These are phyloP conservation scores for Nipponia nippon DNA, from an alignment of 2,113 vertebrate species.

Conservation along the genomic window DNA sequence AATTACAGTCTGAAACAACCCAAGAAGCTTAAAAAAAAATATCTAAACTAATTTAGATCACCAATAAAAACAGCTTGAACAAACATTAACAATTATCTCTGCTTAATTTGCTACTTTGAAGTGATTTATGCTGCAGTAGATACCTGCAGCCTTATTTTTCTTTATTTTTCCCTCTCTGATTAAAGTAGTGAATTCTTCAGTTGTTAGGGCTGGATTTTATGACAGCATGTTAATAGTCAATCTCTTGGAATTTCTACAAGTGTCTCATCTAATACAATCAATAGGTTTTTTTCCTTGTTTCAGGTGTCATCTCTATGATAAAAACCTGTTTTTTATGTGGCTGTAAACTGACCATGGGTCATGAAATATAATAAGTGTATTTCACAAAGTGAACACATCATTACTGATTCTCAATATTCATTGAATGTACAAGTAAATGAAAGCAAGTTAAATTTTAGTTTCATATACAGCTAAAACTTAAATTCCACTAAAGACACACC, in stretches of 20 bases:
- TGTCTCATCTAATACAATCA: background rate
- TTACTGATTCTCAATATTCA: background rate
- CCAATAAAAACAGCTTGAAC: background rate
- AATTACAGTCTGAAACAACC: background rate
- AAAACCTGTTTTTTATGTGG: slow-evolving; percentile 8
- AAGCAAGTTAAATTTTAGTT: background rate
- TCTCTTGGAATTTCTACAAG: slow-evolving; percentile 4
- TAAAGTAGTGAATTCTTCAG: background rate
- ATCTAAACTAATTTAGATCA: background rate
- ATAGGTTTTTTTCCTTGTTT: background rate
- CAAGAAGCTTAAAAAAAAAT: background rate
- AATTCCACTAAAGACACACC: background rate
- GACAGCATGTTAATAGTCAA: background rate
- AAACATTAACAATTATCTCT: background rate
- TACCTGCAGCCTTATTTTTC: background rate
- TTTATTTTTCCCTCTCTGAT: background rate
- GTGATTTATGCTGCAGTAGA: background rate
- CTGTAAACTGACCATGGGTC: background rate
- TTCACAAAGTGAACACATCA: background rate
- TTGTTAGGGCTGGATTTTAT: background rate
- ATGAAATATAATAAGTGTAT: slow-evolving; percentile 1
- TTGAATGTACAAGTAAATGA: background rate
- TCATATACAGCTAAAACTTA: background rate
- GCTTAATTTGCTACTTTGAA: background rate
- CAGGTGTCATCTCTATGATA: background rate